Base-by-base conservation (phyloP, 2,888 invertebrate genomes). In the Sthenelais limicola region DNA sequence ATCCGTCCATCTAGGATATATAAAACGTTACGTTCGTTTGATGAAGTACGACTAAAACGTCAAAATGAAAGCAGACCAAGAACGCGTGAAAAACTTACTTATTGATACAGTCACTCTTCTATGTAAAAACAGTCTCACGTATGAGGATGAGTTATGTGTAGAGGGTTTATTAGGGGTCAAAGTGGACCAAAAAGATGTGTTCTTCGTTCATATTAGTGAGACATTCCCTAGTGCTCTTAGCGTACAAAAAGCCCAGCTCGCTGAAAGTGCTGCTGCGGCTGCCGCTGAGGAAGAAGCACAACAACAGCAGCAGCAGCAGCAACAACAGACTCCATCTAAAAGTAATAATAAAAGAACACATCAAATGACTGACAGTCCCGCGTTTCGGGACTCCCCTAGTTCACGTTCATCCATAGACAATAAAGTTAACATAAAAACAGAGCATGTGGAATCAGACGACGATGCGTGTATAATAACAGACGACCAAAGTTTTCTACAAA, bases 81-180 rank as follows among this genome's bases (percentile, higher is more conserved):
- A 75, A 54, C 49, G 75, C 32, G 75, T 75, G 12, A 68, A 62
- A 9, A 75, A 75, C 30, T 56, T 75, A 66, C 70, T 75, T 12
- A 73, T 56, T 5, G 75, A 75, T 43, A 75, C 75, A 28, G 73
- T 75, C 21, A 75, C 75, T 18, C 49, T 75, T 21, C 68, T 75
- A n/a, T 75, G 75, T 28, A 75, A 75, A 38, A 75, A 75, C 49
- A 72, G 75, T 43, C 72, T 75, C 51, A 72, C 72, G 47, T 75
- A 73, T 33, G 56, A 70, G 18, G 69, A 73, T 43, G 70, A 75
- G 38, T 35, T 75, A 9, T 68, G 66, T 38, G 70, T 75, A 7
- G 73, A 75, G 32, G 75, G 75, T 15, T 43, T 75, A 24, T 56
- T 75, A 1, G 75, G 75, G n/a, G 73, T 75, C 26, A 75, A 72